Evolutionary conservation across 2,797 vertebrate genomes (phyloP).

Genomic region (Coendou prehensilis): DNA sequence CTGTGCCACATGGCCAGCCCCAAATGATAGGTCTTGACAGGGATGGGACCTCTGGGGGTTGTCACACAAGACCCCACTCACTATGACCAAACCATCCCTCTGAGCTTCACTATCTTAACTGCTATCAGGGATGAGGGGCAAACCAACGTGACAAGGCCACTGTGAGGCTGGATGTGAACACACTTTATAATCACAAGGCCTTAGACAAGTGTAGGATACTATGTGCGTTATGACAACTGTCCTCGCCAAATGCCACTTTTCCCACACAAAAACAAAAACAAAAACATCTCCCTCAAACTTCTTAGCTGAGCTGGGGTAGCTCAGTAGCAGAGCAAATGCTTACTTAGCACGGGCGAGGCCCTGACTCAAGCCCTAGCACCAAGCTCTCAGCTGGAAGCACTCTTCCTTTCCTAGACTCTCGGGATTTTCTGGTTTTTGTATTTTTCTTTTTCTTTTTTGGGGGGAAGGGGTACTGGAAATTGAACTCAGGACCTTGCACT

Average conservation of each 20-base stretch:
- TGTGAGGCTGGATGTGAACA: accelerated
- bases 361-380: background rate
- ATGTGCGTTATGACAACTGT: background rate
- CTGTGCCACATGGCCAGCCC: background rate
- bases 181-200: background rate
- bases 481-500: no score
- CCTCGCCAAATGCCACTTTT: background rate
- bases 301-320: background rate
- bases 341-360: background rate
- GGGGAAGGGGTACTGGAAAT: no score
- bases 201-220: background rate
- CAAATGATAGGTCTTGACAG: background rate
- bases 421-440: background rate
- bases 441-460: no score
- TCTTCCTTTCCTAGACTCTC: background rate
- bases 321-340: background rate
- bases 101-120: background rate
- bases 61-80: background rate
- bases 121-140: background rate
- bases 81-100: background rate
- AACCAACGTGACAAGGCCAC: background rate
- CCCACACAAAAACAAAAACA: background rate
- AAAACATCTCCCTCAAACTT: background rate
- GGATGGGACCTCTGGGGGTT: background rate
- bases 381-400: background rate